Conservation (phyloP, 1,140 invertebrate genomes). For the Helicoverpa zea region DNA sequence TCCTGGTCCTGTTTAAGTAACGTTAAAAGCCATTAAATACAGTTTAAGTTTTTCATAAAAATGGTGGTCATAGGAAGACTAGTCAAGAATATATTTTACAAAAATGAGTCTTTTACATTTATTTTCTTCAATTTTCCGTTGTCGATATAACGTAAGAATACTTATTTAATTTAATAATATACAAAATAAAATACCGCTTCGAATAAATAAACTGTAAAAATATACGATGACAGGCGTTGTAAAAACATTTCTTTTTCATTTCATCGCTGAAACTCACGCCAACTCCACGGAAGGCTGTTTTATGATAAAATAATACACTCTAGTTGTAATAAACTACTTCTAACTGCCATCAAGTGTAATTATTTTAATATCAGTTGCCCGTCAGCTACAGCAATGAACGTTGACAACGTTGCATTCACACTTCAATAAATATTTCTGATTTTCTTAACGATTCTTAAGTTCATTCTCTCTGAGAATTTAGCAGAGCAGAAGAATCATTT, state of each 20-base stretch:
- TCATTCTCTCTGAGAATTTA: background rate
- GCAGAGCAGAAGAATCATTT: background rate
- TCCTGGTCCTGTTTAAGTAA: no score
- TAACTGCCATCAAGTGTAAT: background rate
- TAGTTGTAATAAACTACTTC: background rate
- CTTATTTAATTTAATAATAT: no score
- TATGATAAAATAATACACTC: background rate
- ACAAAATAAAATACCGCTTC: background rate
- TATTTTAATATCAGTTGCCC: background rate
- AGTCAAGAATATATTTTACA: no score
- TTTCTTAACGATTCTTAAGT: background rate
- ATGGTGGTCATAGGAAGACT: no score
- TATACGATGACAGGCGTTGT: slow-evolving; percentile 5
- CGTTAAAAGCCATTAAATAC: no score
- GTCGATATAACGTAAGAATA: no score
- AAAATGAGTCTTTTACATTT: no score
- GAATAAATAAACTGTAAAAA: background rate
- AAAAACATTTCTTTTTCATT: slow-evolving; percentile 11
- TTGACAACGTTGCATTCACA: background rate
- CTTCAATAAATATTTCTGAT: background rate
- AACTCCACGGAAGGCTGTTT: background rate
- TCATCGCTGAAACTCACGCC: slow-evolving; percentile 2
- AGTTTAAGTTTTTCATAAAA: no score
- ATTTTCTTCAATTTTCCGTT: no score
- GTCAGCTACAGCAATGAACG: background rate